Percentiles rank a stretch among this genome's conserved stretches.
Evolutionary conservation across 2,888 invertebrate genomes (phyloP).

Genomic region (Zhengitettix transpicula): DNA sequence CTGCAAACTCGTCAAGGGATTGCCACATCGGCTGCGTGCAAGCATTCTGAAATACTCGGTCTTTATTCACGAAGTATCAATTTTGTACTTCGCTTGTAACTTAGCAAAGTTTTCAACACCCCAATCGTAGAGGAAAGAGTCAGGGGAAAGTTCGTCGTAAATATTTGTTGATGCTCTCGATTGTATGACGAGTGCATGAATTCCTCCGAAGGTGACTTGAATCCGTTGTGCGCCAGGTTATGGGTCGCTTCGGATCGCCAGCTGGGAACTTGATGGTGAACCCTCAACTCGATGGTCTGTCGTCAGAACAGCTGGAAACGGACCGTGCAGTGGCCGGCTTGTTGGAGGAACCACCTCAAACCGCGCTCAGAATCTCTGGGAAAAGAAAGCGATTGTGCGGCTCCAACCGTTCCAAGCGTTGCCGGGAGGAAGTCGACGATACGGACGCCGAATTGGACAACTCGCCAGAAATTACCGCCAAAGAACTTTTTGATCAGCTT

Average conservation of each 20-base stretch:
- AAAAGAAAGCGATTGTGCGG: neutral
- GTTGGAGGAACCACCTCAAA: neutral
- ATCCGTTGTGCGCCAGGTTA: slow-evolving; percentile 18
- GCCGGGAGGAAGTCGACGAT: neutral
- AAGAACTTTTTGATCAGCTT: neutral
- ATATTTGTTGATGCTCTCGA: no score
- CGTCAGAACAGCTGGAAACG: neutral
- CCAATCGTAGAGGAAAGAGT: no score
- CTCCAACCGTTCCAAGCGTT: neutral
- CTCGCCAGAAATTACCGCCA: neutral
- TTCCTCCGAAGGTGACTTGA: no score
- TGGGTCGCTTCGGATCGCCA: slow-evolving; percentile 25
- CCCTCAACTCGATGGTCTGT: slow-evolving; percentile 24
- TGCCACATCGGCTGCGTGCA: no score
- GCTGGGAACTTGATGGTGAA: slow-evolving; percentile 27
- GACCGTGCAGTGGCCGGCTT: slow-evolving; percentile 1
- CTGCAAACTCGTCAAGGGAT: no score
- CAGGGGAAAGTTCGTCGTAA: no score
- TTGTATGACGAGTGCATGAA: no score
- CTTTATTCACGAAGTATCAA: no score
- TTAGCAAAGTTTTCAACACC: no score
- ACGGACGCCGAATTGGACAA: neutral
- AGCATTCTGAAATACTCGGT: no score
- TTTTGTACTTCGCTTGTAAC: no score
- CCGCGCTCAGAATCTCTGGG: neutral